These are phyloP conservation scores for Neopelma chrysocephalum DNA, from an alignment of 2,797 vertebrate genomes.

Conservation along the genomic window DNA sequence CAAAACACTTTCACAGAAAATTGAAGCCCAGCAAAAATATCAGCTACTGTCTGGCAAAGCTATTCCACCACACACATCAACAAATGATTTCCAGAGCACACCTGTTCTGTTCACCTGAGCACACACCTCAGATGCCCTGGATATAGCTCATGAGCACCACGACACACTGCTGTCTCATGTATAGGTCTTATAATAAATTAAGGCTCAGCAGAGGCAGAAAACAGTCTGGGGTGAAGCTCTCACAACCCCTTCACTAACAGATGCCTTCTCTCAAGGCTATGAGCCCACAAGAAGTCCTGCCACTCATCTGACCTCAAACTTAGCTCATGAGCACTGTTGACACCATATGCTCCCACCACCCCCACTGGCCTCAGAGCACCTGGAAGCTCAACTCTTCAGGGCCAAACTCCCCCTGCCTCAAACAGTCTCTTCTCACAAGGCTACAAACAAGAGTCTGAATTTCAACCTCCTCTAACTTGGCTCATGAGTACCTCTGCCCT, in stretches of 20 bases:
- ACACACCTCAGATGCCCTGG: fast-evolving
- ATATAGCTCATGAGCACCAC: not conserved
- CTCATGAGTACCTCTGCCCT: fast-evolving
- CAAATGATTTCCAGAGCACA: not conserved
- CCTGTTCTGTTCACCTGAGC: not conserved
- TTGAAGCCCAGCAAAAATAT: not conserved
- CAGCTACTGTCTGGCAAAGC: not conserved
- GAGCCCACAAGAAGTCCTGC: not conserved
- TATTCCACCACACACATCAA: not conserved
- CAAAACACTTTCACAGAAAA: not conserved
- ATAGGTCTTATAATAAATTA: not conserved
- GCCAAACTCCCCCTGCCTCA: not conserved
- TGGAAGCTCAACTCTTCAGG: not conserved
- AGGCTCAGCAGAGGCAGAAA: not conserved
- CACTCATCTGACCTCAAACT: not conserved
- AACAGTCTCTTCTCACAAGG: not conserved
- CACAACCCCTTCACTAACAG: not conserved
- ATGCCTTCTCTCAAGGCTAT: not conserved
- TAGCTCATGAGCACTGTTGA: fast-evolving
- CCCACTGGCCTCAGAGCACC: not conserved
- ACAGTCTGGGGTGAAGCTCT: not conserved
- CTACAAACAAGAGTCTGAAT: not conserved
- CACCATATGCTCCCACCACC: not conserved
- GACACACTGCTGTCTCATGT: not conserved
- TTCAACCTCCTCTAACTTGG: not conserved